These are phyloP conservation scores for Grammomys dolichurus DNA, from an alignment of 2,113 vertebrate genomes.

Conservation along the genomic window DNA sequence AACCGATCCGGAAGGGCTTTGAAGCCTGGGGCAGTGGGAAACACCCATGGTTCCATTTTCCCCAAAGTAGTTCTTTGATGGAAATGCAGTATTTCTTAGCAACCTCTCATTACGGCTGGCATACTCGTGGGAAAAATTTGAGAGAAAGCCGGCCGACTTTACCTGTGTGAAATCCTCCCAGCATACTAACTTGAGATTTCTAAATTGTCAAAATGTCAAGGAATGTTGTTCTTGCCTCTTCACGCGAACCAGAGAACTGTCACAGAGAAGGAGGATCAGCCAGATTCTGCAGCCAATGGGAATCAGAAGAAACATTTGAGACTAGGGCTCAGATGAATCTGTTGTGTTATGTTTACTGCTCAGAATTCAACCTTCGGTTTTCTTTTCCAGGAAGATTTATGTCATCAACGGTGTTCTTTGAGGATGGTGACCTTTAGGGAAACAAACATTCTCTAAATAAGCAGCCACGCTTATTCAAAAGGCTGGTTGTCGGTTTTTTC, in stretches of 20 bases:
- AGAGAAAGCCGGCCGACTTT: conserved; percentile 61
- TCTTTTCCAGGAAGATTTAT: conserved; percentile 48
- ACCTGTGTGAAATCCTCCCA: conserved; percentile 59
- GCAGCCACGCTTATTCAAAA: neutral
- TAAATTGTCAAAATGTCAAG: conserved; percentile 62
- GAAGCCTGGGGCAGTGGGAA: conserved; percentile 44
- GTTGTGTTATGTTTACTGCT: conserved; percentile 11
- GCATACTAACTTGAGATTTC: conserved; percentile 51
- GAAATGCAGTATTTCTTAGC: conserved; percentile 70
- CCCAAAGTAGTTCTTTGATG: conserved; percentile 64
- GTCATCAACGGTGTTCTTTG: conserved; percentile 3
- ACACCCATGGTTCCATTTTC: conserved; percentile 56
- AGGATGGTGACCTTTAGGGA: conserved; percentile 20
- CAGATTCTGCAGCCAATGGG: neutral
- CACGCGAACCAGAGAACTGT: conserved; percentile 17
- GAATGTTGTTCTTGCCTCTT: conserved; percentile 56
- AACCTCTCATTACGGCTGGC: conserved; percentile 74
- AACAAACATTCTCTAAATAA: conserved; percentile 40
- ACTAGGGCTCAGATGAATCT: conserved; percentile 6
- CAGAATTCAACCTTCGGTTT: conserved; percentile 46
- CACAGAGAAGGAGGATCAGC: neutral
- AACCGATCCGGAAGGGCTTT: conserved; percentile 54
- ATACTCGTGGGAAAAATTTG: conserved; percentile 66
- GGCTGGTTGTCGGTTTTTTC: neutral
- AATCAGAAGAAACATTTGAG: conserved; percentile 21